Base-by-base conservation (phyloP, 2,113 vertebrate species). In the Petaurus breviceps region DNA sequence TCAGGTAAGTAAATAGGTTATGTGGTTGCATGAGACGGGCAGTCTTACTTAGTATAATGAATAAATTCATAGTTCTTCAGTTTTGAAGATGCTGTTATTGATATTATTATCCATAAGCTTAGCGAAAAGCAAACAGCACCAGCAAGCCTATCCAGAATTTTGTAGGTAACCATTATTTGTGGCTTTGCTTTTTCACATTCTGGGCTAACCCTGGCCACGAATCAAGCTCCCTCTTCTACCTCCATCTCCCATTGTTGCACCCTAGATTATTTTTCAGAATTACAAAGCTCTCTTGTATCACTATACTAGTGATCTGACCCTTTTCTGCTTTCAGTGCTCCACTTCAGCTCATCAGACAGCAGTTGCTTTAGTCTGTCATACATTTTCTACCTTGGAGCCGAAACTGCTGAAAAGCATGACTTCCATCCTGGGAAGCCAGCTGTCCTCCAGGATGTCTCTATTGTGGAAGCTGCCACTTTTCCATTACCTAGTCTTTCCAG, bases 1-100 rank as follows among this genome's bases (percentile, higher is more conserved):
- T 94, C 92, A 92, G 96, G 96, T 91, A 90, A 96, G 97, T 98
- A 97, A 47, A 97, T 97, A 49, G 97, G 97, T 49, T 94, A 52
- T n/a, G 89, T 93, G 92, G 97, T 46, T 95, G 4, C 46, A 37
- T 92, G 93, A 94, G 93, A 95, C 97, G 94, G 91, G 97, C 94
- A 97, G 96, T 93, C 46, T 68, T 97, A 97, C 95, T 97, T 94
- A 94, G 95, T 95, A 95, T 95, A 95, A 97, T 96, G 94, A 31
- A 93, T 93, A 97, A 94, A 96, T 77, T 97, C 24, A 93, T 91
- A 94, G 37, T 93, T 90, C 91, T 96, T 96, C 46, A 90, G 50
- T 96, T 96, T 95, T 90, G 57, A 96, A 96, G 92, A 93, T 96
- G 90, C 3, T 90, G 26, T 68, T 96, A 96, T 96, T 90, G 12